Percentiles rank a stretch among this genome's conserved stretches.
These are phyloP conservation scores for Apostichopus leukothele DNA, from an alignment of 53 echinoderm and acorn worm species.

Conservation along the genomic window DNA sequence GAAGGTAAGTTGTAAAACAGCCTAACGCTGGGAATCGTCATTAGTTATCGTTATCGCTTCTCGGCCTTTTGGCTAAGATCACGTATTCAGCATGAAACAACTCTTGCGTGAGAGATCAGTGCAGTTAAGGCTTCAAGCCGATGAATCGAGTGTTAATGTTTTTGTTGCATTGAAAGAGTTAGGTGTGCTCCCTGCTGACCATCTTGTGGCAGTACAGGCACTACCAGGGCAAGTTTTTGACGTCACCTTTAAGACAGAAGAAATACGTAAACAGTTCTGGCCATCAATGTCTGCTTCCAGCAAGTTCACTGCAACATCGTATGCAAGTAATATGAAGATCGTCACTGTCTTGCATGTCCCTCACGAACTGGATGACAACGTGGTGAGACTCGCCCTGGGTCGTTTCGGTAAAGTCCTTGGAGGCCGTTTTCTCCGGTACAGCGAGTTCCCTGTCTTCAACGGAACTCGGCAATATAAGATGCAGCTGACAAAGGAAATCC, in stretches of 20 bases:
- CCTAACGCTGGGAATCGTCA: too few species aligned
- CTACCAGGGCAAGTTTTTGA: slow-evolving; percentile 50
- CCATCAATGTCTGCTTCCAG: not conserved
- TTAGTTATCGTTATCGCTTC: too few species aligned
- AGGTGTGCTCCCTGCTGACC: slow-evolving; percentile 17
- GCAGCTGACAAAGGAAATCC: slow-evolving; percentile 12
- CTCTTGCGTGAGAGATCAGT: not conserved
- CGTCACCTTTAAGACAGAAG: slow-evolving; percentile 37
- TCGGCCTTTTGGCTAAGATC: too few species aligned
- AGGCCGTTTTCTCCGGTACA: slow-evolving; percentile 17
- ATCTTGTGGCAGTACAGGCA: slow-evolving; percentile 50
- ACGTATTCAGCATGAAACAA: slow-evolving; percentile 4
- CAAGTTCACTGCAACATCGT: not conserved
- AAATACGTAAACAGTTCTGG: slow-evolving; percentile 3
- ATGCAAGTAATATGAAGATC: slow-evolving; percentile 17
- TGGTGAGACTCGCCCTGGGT: slow-evolving; percentile 27
- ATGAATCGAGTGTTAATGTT: not conserved
- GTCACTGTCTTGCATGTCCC: slow-evolving; percentile 52
- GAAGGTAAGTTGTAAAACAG: too few species aligned
- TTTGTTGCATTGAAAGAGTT: slow-evolving; percentile 31
- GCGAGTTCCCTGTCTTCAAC: slow-evolving; percentile 45
- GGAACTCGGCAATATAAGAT: slow-evolving; percentile 56
- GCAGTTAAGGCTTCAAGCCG: not conserved
- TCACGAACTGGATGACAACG: slow-evolving; percentile 50
- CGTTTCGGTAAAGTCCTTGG: slow-evolving; percentile 48